Base-by-base conservation (phyloP, 1,140 invertebrate species). In the Diabrotica virgifera region DNA sequence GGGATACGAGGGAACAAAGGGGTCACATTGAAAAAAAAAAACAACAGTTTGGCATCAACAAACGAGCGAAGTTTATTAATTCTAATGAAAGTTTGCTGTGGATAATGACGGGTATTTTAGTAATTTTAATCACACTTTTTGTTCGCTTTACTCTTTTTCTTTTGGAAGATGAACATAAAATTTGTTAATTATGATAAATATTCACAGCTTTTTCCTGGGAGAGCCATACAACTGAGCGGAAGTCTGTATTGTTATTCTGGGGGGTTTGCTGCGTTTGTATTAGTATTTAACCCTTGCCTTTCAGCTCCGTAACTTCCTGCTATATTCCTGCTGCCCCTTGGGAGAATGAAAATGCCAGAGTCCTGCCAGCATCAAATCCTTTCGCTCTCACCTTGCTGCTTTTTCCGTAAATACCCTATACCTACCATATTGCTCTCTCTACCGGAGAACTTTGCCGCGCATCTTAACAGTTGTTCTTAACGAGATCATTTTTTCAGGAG, bases 151-250 rank as follows among this genome's bases (percentile, higher is more conserved):
- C 68, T 73, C 71, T 70, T 74, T 70, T 70, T 75, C 73, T 76
- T 77, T 77, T 73, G 74, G 69, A 69, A 66, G 65, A 67, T 65
- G 73, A 73, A 70, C 72, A 77, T 79, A 77, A 79, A 79, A 77
- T 74, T 77, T 76, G 76, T 79, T 79, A 79, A 79, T 79, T 78
- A 79, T 79, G 77, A 79, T 79, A 79, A 79, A 79, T 79, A 78
- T 79, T 78, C 77, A 77, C 76, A 71, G 74, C 76, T 79, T 79
- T 79, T 79, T 79, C 77, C 77, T 78, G 74, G 68, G 77, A 79
- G 77, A 76, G 73, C 70, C 77, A 75, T 79, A 77, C 72, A 73
- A 71, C 69, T 64, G 66, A 72, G 68, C 72, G 76, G 75, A 78
- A 77, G 75, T 70, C 69, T 67, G 72, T 74, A 78, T 78, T 79